Evolutionary conservation across 2,888 invertebrate genomes (phyloP), one percentile per base, ranked within the genome.

Genomic region (Homarus gammarus): DNA sequence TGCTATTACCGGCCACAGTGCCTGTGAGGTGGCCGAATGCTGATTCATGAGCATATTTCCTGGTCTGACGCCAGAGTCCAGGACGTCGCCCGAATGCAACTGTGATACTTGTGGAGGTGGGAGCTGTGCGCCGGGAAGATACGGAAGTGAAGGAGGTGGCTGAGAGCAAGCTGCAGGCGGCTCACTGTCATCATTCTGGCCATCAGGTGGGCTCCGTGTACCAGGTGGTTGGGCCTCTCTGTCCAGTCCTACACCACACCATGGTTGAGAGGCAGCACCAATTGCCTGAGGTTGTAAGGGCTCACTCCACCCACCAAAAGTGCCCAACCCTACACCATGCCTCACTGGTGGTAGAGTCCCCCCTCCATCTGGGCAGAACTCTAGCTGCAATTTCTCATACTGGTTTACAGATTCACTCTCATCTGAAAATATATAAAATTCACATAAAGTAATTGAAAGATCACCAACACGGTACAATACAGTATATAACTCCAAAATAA

Each of bases 341-440:
- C 72, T 72, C 6, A 36, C 33, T 56, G 64, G 40, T 36, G 87
- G 75, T 64, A 83, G 36, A 49, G 84, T 40, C 49, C 61, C 64
- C 18, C 86, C 79, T 44, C 89, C 86, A 61, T 87, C 88, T 49
- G 86, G 79, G 56, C 85, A 79, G 70, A 90, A 91, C 70, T 91
- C 85, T 27, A 91, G 83, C 40, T 91, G 91, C 15, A 91, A 70
- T n/a, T 88, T 90, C 5, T 90, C 91, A 91, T 90, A 91, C 49
- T 87, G 85, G 36, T 73, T 56, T n/a, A 83, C 81, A 33, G 85
- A 84, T 64, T 88, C 91, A 64, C 79, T 89, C 56, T 91, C 91
- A 91, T 91, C 91, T 91, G 87, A 64, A 87, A 90, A 70, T n/a
- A 73, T 36, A 73, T 36, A 31, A 84, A 77, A 12, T 77, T 77